A percentile compares a stretch with the other conserved stretches of the same genome.
phyloP scores from a whole-genome alignment of 2,113 vertebrate species.

The Xiphophorus couchianus region DNA sequence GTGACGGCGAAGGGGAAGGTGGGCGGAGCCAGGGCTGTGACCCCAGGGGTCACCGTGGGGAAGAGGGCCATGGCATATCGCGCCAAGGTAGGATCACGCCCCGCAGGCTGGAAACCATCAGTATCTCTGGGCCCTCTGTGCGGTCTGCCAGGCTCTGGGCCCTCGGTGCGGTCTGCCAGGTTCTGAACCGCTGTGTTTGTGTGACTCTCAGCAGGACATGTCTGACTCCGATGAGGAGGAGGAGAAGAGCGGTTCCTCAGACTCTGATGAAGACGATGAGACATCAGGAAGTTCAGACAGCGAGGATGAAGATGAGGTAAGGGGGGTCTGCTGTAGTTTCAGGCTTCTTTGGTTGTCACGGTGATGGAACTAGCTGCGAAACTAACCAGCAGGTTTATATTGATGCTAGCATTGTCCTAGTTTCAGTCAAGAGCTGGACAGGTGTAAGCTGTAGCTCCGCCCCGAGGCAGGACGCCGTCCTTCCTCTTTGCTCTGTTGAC shows the following conservation, averaged over 20 bases:
- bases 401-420: no score
- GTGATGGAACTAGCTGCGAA: no score
- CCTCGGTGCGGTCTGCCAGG: not conserved
- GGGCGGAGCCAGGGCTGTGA: conserved; percentile 56
- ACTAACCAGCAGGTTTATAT: no score
- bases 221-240: conserved; percentile 78
- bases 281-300: conserved; percentile 78
- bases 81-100: conserved; percentile 72
- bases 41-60: conserved; percentile 66
- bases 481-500: no score
- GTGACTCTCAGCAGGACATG: conserved; percentile 74
- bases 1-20: conserved; percentile 76
- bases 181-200: not conserved
- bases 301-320: conserved; percentile 71
- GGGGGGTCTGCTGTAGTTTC: no score
- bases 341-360: no score
- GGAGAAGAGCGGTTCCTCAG: conserved; percentile 74
- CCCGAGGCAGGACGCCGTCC: no score
- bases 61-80: conserved; percentile 83
- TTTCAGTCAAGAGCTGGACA: no score
- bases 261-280: conserved; percentile 80
- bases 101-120: not conserved
- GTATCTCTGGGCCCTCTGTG: not conserved
- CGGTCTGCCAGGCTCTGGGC: not conserved
- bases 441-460: no score